phyloP scores from a whole-genome alignment of 2,797 vertebrate species.

The Alauda arvensis region DNA sequence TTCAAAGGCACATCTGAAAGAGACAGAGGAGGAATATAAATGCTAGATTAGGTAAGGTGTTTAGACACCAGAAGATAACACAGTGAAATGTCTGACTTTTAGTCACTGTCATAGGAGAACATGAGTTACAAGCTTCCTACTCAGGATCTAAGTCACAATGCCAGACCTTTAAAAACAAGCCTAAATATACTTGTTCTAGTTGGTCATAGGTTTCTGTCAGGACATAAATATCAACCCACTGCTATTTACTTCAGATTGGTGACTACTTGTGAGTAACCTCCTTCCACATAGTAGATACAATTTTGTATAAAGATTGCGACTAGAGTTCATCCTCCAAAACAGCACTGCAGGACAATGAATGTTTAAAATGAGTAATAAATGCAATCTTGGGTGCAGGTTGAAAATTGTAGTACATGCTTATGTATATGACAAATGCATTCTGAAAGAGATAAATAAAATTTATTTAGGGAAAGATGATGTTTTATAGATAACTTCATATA shows the following conservation, averaged over 20 bases:
- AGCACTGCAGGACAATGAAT: background rate
- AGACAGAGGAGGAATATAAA: conserved; percentile 2
- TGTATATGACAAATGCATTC: background rate
- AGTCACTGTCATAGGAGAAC: background rate
- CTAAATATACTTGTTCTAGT: background rate
- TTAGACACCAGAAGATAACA: background rate
- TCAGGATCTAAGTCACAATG: background rate
- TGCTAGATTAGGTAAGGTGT: background rate
- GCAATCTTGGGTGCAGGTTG: background rate
- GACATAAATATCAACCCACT: background rate
- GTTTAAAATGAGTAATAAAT: background rate
- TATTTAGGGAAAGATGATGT: background rate
- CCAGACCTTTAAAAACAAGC: background rate
- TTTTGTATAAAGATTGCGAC: background rate
- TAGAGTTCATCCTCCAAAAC: background rate
- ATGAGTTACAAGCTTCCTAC: background rate
- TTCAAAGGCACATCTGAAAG: background rate
- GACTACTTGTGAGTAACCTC: background rate
- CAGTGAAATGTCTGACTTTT: background rate
- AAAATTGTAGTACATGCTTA: background rate
- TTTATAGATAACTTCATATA: background rate
- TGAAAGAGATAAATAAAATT: background rate
- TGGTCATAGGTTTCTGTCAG: background rate
- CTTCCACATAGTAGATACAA: background rate
- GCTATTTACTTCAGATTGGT: background rate